Conservation (phyloP, 1,140 invertebrate genomes). For the Drosophila asahinai region DNA sequence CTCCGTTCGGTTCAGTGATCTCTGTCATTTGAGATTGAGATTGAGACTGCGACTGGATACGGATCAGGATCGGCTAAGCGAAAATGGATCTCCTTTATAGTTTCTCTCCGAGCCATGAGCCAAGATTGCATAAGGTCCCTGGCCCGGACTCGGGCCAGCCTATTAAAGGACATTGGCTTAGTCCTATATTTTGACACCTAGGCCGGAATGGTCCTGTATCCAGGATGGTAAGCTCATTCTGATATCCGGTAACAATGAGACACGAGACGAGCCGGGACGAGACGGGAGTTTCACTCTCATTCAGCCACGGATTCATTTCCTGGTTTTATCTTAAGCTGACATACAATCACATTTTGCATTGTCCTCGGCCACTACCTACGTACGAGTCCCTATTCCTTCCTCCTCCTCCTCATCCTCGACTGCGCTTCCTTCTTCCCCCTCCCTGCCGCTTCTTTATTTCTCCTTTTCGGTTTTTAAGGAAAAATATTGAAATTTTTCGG, state of each 20-base stretch:
- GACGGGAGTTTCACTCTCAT: slow-evolving; percentile 45
- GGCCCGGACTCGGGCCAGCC: slow-evolving; percentile 29
- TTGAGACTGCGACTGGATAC: not conserved
- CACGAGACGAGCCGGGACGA: not conserved
- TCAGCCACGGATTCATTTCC: slow-evolving; percentile 51
- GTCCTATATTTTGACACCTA: slow-evolving; percentile 82
- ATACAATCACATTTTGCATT: slow-evolving; percentile 80
- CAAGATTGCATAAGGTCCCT: slow-evolving; percentile 73
- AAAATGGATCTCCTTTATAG: slow-evolving; percentile 15
- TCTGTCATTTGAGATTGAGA: slow-evolving; percentile 55
- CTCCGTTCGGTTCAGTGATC: slow-evolving; percentile 28
- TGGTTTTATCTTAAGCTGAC: slow-evolving; percentile 81
- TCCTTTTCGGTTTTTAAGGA: slow-evolving; percentile 47
- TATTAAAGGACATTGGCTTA: slow-evolving; percentile 84
- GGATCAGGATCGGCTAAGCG: slow-evolving; percentile 14
- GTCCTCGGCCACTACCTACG: slow-evolving; percentile 54
- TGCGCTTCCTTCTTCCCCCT: slow-evolving; percentile 12
- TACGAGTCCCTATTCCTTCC: slow-evolving; percentile 15
- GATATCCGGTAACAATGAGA: slow-evolving; percentile 72
- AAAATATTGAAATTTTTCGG: slow-evolving; percentile 58
- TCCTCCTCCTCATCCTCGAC: not conserved
- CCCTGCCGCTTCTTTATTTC: not conserved
- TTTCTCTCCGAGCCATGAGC: slow-evolving; percentile 41
- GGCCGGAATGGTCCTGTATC: slow-evolving; percentile 23
- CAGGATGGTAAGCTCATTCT: slow-evolving; percentile 62